These are phyloP conservation scores for Coturnix japonica DNA, from an alignment of 2,113 vertebrate genomes.

Conservation along the genomic window DNA sequence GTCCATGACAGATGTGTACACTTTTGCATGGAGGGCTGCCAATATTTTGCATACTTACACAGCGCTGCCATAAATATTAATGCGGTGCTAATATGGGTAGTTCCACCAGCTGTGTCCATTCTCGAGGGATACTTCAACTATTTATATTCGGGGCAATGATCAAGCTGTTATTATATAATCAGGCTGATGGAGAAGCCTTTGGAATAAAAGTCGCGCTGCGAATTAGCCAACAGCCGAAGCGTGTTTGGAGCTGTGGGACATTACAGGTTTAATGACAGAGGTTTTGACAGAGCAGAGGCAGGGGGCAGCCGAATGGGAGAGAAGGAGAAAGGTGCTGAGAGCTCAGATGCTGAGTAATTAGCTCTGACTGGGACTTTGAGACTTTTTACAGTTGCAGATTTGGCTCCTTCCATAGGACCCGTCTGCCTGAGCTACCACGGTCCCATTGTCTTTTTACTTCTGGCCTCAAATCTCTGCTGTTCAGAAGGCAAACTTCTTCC, in stretches of 20 bases:
- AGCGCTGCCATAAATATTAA: constrained; percentile 73
- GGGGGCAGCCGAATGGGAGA: not conserved
- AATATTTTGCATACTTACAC: constrained; percentile 71
- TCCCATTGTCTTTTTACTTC: constrained; percentile 28
- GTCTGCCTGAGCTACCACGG: not conserved
- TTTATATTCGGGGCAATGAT: constrained; percentile 74
- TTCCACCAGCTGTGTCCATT: constrained; percentile 74
- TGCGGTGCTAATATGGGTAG: constrained; percentile 70
- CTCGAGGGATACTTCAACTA: constrained; percentile 72
- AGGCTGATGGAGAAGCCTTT: constrained; percentile 71
- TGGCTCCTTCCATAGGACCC: not conserved
- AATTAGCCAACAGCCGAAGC: constrained; percentile 34
- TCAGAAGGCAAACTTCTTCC: not conserved
- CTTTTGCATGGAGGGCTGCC: constrained; percentile 65
- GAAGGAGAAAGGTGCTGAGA: not conserved
- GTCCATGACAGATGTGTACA: constrained; percentile 71
- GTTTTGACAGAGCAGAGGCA: not conserved
- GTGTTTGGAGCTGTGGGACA: not conserved
- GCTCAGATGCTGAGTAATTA: not conserved
- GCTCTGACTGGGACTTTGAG: rapidly evolving
- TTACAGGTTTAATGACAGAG: not conserved
- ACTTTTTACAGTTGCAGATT: not conserved
- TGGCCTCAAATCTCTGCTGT: not conserved
- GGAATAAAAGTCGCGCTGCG: constrained; percentile 50
- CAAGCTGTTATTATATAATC: constrained; percentile 77